Evolutionary conservation across 2,113 vertebrate genomes (phyloP), one percentile per base, ranked within the genome.

Genomic region (Rhipidura dahli): DNA sequence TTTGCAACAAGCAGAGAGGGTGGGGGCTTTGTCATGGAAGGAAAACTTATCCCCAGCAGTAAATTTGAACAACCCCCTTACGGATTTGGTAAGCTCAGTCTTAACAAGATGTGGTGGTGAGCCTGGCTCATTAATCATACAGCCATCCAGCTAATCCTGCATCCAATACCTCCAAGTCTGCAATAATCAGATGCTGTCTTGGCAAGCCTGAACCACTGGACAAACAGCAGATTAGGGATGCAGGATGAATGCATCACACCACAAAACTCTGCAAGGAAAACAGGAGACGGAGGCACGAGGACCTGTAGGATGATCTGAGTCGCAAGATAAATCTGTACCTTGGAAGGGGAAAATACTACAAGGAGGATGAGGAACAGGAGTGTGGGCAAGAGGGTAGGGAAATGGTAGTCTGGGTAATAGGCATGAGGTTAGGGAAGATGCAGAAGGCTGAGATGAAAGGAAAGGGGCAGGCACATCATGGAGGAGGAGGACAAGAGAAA

Each of bases 71-170:
- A 89, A 66, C 27, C 40, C 17, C 39, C 59, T 88, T 85, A 76
- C n/a, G 75, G 84, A 54, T 96, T 90, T 95, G 90, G 90, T 88
- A 95, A 96, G 85, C 30, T 73, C 42, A 31, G 42, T 12, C 87
- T 73, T 72, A 89, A 84, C 27, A 85, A 83, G 78, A 85, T 35
- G 50, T 28, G 61, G 54, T 91, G 81, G 37, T 33, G 50, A 88
- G 84, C 30, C 45, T 93, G 47, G 31, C 54, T 87, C 71, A 83
- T 92, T 81, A 91, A 89, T 84, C 83, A 78, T 86, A 66, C 66
- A 66, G 72, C 64, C 47, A 50, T 78, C 60, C 51, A 90, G 27
- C 64, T 91, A 78, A 84, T 60, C 60, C 83, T 91, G n/a, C 69
- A 45, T 51, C 44, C 61, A 71, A 3, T 44, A 79, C 26, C 68